A percentile compares a stretch with the other conserved stretches of the same genome.
Evolutionary conservation across 2,888 invertebrate genomes (phyloP).

Genomic region (Andrena praecox): DNA sequence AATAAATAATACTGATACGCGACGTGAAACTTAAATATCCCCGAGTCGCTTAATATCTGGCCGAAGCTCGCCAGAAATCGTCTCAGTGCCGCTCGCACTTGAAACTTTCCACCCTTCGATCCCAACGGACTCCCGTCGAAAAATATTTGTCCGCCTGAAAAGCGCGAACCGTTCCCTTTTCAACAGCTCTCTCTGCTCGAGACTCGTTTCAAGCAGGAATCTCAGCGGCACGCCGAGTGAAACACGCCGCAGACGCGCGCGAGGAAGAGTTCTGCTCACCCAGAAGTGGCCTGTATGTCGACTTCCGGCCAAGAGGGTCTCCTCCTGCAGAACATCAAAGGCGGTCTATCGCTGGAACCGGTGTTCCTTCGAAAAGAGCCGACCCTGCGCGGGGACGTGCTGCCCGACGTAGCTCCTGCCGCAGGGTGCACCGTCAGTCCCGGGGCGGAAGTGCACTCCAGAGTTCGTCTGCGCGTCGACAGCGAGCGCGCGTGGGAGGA

Average conservation of each 20-base stretch:
- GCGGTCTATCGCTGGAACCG: constrained; percentile 87
- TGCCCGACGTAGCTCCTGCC: constrained; percentile 70
- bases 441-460: constrained; percentile 77
- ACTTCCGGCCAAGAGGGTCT: constrained; percentile 94
- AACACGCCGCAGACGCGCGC: neutral
- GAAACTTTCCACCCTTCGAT: neutral
- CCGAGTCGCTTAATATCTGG: no score
- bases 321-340: constrained; percentile 91
- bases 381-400: constrained; percentile 81
- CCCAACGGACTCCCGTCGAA: neutral
- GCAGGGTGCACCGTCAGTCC: constrained; percentile 78
- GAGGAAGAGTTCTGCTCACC: constrained; percentile 87
- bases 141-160: neutral
- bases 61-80: neutral
- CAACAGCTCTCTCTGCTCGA: neutral
- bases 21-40: no score
- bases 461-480: constrained; percentile 78
- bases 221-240: neutral
- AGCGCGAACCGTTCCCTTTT: neutral
- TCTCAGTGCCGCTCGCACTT: neutral
- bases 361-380: constrained; percentile 86
- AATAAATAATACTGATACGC: no score
- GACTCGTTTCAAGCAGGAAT: neutral
- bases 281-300: constrained; percentile 93
- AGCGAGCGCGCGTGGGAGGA: constrained; percentile 77